Conservation (phyloP, 1,140 invertebrate species). For the Euglossa dilemma region DNA sequence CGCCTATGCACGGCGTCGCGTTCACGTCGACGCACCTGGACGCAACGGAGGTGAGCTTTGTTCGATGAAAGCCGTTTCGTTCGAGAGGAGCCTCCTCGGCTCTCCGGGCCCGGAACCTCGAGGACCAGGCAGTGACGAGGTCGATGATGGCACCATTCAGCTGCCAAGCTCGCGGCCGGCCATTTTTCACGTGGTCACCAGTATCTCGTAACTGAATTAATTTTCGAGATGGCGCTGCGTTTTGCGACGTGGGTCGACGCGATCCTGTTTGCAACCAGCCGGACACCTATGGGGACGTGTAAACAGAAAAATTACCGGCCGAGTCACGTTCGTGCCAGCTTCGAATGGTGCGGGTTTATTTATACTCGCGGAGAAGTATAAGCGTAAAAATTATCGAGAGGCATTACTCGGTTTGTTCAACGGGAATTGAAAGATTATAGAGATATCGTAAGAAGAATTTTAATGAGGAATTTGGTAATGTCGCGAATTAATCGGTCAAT, state of each 20-base stretch:
- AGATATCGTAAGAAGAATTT: no score
- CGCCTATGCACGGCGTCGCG: slow-evolving; percentile 25
- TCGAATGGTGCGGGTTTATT: no score
- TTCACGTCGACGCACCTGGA: slow-evolving; percentile 40
- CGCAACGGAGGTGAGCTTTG: neutral
- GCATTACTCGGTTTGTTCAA: no score
- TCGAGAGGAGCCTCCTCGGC: neutral
- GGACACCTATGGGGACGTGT: no score
- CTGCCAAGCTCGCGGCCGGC: neutral
- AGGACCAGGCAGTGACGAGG: neutral
- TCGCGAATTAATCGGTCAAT: no score
- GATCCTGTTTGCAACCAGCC: no score
- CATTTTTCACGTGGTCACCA: neutral
- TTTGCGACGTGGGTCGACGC: neutral
- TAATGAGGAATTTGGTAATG: no score
- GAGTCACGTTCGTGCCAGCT: no score
- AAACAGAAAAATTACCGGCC: no score
- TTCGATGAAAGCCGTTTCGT: slow-evolving; percentile 13
- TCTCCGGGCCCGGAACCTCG: neutral
- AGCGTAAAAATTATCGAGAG: no score
- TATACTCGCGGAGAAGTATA: no score
- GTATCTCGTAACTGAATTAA: neutral
- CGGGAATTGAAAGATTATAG: no score
- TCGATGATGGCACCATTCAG: neutral
- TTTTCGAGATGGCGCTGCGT: neutral